A percentile compares a stretch with the other conserved stretches of the same genome.
Conservation (phyloP, 2,797 vertebrate genomes). For the Sphaeramia orbicularis region DNA sequence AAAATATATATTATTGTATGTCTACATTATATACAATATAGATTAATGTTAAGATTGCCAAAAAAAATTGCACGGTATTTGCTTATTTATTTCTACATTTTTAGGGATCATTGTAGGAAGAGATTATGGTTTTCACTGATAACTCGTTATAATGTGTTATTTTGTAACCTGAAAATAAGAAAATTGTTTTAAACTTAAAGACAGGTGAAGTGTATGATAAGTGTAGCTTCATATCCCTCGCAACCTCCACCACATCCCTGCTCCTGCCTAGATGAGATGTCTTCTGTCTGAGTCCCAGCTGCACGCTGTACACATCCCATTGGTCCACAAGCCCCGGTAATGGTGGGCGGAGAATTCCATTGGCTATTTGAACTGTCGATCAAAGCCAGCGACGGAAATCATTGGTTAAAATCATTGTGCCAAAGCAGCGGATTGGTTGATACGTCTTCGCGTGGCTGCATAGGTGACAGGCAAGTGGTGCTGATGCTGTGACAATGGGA, state of each 20-base stretch:
- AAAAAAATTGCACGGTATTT: background rate
- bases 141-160: background rate
- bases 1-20: too few relatives aligned
- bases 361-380: slow-evolving; percentile 27
- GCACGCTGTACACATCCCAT: slow-evolving; percentile 64
- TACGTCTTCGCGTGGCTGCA: slow-evolving; percentile 31
- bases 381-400: accelerated
- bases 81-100: background rate
- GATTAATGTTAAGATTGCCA: too few relatives aligned
- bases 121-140: background rate
- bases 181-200: background rate
- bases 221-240: slow-evolving; percentile 5
- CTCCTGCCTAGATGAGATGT: slow-evolving; percentile 11
- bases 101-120: background rate
- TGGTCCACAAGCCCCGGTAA: slow-evolving; percentile 39
- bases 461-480: slow-evolving; percentile 62
- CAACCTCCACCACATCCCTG: slow-evolving; percentile 29
- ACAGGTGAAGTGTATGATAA: background rate
- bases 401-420: slow-evolving; percentile 48
- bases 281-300: slow-evolving; percentile 35
- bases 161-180: background rate
- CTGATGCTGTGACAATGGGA: slow-evolving; percentile 83
- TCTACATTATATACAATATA: too few relatives aligned
- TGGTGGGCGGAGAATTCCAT: slow-evolving; percentile 12
- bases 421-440: slow-evolving; percentile 61